phyloP scores from a whole-genome alignment of 2,797 vertebrate species.

The Sorex maritimensis region DNA sequence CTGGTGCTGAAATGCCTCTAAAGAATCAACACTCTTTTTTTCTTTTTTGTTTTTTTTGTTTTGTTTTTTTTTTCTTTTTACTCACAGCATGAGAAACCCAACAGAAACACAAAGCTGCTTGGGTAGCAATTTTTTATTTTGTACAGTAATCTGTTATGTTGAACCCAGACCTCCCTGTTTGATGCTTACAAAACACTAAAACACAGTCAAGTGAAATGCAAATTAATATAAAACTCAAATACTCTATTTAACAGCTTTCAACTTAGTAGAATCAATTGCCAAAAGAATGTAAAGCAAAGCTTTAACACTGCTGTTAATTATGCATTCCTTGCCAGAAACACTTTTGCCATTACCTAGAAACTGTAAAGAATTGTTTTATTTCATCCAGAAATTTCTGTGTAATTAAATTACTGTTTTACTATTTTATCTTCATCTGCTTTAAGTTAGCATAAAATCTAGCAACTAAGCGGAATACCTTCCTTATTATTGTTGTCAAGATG shows the following conservation, averaged over 20 bases:
- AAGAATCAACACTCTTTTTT: conserved; percentile 77
- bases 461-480: conserved; percentile 77
- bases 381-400: conserved; percentile 76
- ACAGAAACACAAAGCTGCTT: conserved; percentile 80
- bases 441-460: conserved; percentile 74
- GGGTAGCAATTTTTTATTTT: conserved; percentile 73
- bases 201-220: conserved; percentile 78
- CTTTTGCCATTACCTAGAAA: conserved; percentile 77
- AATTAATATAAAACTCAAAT: conserved; percentile 82
- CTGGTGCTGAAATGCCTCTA: conserved; percentile 74
- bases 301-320: conserved; percentile 79
- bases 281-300: conserved; percentile 78
- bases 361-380: conserved; percentile 81
- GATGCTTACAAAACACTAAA: conserved; percentile 80
- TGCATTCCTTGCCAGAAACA: conserved; percentile 49
- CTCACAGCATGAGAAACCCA: conserved; percentile 70
- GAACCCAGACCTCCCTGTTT: conserved; percentile 72
- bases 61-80: background rate
- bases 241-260: conserved; percentile 76
- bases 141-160: conserved; percentile 81
- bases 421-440: conserved; percentile 69
- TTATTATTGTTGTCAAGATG: conserved; percentile 73
- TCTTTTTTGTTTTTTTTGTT: background rate
- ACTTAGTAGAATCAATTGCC: conserved; percentile 81
- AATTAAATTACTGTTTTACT: conserved; percentile 84